phyloP scores from a whole-genome alignment of 2,113 vertebrate genomes.

The Semicossyphus pulcher region DNA sequence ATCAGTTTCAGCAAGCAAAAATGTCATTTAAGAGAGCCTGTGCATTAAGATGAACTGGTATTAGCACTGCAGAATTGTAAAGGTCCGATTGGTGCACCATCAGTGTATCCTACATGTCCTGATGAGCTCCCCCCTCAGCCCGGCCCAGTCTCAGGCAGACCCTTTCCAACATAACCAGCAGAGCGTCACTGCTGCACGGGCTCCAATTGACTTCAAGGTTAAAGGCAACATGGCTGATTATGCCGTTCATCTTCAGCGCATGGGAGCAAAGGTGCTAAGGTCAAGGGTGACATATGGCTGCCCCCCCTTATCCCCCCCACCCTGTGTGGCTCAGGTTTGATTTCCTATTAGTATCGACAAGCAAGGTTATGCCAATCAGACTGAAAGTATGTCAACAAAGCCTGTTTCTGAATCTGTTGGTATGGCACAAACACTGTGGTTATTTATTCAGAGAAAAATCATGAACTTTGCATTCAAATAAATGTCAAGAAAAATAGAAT shows the following conservation, averaged over 20 bases:
- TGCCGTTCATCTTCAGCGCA: conserved; percentile 52
- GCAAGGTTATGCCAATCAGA: conserved; percentile 29
- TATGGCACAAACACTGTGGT: neutral
- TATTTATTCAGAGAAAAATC: neutral
- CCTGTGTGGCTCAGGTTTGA: conserved; percentile 48
- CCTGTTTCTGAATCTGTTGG: neutral
- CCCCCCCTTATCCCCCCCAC: conserved; percentile 7
- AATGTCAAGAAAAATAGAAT: neutral
- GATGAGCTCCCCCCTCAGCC: too few relatives aligned
- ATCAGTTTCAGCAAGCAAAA: too few relatives aligned
- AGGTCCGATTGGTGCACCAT: too few relatives aligned
- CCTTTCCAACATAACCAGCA: conserved; percentile 4
- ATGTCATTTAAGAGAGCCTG: too few relatives aligned
- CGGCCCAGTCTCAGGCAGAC: neutral
- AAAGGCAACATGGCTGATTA: conserved; percentile 73
- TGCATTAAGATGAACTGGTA: too few relatives aligned
- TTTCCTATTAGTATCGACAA: conserved; percentile 61
- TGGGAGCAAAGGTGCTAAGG: conserved; percentile 65
- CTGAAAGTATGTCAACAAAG: conserved; percentile 14
- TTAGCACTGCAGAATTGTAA: too few relatives aligned
- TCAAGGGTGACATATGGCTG: conserved; percentile 77
- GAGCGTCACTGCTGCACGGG: neutral
- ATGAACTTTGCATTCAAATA: neutral
- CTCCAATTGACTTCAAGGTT: conserved; percentile 74
- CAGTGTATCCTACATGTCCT: too few relatives aligned